phyloP scores from a whole-genome alignment of 2,797 vertebrate species.

The Champsocephalus gunnari region DNA sequence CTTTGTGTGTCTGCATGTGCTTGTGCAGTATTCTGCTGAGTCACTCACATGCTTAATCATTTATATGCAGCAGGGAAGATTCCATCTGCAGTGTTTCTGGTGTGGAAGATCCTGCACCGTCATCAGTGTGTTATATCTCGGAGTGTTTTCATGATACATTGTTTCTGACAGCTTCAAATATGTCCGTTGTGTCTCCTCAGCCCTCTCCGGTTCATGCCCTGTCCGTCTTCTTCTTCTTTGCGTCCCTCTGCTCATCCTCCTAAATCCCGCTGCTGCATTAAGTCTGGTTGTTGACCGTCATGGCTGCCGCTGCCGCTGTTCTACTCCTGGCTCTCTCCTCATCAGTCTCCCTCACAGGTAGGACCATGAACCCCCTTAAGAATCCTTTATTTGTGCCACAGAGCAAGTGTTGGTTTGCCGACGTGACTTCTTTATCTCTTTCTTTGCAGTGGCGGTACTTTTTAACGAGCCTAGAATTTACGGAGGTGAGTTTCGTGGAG shows the following conservation, averaged over 20 bases:
- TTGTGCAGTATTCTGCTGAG: conserved; percentile 58
- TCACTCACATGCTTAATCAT: conserved; percentile 69
- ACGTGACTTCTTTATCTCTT: conserved; percentile 1
- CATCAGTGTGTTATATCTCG: too few species aligned
- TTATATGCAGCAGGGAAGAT: conserved; percentile 22
- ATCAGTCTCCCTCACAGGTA: conserved; percentile 75
- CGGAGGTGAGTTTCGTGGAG: conserved; percentile 68
- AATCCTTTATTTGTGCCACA: too few species aligned
- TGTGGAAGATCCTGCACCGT: too few species aligned
- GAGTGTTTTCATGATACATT: background rate
- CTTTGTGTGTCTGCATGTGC: conserved; percentile 13
- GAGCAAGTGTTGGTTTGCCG: background rate
- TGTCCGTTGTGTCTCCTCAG: conserved; percentile 19
- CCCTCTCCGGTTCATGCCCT: conserved; percentile 45
- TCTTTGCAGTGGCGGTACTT: conserved; percentile 74
- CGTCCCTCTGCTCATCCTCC: conserved; percentile 19
- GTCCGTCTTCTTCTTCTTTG: conserved; percentile 1
- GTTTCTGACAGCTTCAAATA: background rate
- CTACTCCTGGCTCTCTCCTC: conserved; percentile 72
- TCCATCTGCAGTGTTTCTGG: background rate
- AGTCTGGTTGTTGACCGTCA: conserved; percentile 45
- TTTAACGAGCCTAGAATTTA: conserved; percentile 84
- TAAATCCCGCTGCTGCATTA: conserved; percentile 5
- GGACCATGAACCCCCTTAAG: conserved; percentile 8
- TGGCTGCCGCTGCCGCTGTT: conserved; percentile 66